phyloP scores from a whole-genome alignment of 2,797 vertebrate genomes.

The Enteromius anoplus region DNA sequence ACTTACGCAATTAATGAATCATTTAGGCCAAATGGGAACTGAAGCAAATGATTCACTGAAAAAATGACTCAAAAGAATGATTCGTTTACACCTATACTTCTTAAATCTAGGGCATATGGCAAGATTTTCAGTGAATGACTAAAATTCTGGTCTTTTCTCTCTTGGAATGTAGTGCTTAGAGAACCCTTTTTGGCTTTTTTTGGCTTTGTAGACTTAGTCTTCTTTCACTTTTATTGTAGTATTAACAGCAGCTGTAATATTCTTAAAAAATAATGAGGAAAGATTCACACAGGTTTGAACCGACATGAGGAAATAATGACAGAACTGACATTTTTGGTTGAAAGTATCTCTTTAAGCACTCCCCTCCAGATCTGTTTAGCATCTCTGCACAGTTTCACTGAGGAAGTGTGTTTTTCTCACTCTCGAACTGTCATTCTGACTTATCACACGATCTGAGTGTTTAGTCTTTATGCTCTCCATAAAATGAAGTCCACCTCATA shows the following conservation, averaged over 20 bases:
- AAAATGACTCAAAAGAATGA: not conserved
- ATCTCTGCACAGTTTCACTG: slow-evolving; percentile 57
- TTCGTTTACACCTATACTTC: not conserved
- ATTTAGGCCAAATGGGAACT: not conserved
- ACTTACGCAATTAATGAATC: not conserved
- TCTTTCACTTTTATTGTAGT: not conserved
- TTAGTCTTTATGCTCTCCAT: slow-evolving; percentile 29
- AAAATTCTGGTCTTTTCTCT: not conserved
- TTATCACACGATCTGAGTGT: slow-evolving; percentile 31
- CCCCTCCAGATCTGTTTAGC: slow-evolving; percentile 30
- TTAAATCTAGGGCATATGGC: not conserved
- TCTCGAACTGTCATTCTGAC: slow-evolving; percentile 25
- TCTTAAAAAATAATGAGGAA: not conserved
- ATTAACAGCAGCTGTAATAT: not conserved
- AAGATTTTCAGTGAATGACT: slow-evolving; percentile 1
- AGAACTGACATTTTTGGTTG: not conserved
- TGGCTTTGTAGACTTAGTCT: not conserved
- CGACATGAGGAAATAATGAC: not conserved
- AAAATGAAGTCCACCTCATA: slow-evolving; percentile 46
- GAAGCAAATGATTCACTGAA: slow-evolving; percentile 3
- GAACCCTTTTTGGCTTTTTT: not conserved
- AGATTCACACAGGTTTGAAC: not conserved
- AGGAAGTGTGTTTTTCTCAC: slow-evolving; percentile 29
- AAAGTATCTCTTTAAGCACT: slow-evolving; percentile 22
- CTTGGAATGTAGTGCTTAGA: not conserved